These are phyloP conservation scores for Periplaneta americana DNA, from an alignment of 1,140 invertebrate genomes.

Conservation along the genomic window DNA sequence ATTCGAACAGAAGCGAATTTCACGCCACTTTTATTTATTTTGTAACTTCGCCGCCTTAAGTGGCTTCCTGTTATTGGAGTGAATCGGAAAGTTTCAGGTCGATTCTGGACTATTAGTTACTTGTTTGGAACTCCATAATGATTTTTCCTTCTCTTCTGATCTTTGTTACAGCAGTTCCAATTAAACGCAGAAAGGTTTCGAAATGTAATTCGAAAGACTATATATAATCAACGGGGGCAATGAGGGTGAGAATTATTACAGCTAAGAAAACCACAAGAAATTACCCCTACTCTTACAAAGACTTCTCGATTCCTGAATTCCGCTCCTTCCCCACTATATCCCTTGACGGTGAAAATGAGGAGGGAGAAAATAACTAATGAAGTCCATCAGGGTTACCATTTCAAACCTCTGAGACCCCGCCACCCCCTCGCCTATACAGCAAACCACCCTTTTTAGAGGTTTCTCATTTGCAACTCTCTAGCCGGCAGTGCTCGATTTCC, in stretches of 20 bases:
- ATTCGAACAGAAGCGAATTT: too few species aligned
- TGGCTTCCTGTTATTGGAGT: too few species aligned
- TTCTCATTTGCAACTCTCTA: conserved; percentile 2
- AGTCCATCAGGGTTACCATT: not conserved
- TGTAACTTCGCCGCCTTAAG: too few species aligned
- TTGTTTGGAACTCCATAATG: too few species aligned
- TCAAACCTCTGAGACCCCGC: not conserved
- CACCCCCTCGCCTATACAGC: not conserved
- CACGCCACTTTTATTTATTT: too few species aligned
- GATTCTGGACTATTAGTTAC: too few species aligned
- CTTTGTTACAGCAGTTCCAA: too few species aligned
- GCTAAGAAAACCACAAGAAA: not conserved
- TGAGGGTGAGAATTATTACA: not conserved
- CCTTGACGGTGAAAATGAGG: not conserved
- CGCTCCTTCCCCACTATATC: not conserved
- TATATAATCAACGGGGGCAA: not conserved
- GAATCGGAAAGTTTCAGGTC: too few species aligned
- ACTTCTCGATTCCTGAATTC: not conserved
- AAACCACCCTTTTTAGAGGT: conserved; percentile 7
- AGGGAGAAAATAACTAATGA: conserved; percentile 1
- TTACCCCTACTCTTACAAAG: not conserved
- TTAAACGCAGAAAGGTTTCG: too few species aligned
- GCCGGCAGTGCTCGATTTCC: not conserved
- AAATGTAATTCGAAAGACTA: not conserved
- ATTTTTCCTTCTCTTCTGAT: too few species aligned